These are phyloP conservation scores for Pseudochirops cupreus DNA, from an alignment of 2,797 vertebrate genomes.

Conservation along the genomic window DNA sequence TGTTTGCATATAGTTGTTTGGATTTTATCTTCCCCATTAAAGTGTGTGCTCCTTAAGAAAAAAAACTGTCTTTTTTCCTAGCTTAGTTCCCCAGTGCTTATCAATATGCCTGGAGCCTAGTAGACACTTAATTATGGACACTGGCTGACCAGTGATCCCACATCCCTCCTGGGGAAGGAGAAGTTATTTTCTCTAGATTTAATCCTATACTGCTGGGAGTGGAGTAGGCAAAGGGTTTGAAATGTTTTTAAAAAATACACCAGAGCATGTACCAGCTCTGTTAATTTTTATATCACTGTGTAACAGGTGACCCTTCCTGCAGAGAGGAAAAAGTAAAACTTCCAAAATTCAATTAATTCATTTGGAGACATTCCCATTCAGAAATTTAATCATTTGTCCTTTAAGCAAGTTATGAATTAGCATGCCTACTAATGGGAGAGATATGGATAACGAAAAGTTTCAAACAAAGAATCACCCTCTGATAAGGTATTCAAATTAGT, in stretches of 20 bases:
- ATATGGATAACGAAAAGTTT: neutral
- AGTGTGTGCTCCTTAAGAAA: neutral
- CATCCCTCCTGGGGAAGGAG: neutral
- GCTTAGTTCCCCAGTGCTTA: neutral
- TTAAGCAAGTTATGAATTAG: neutral
- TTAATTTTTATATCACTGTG: neutral
- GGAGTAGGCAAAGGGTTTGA: no score
- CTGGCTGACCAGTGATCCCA: neutral
- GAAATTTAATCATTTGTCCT: neutral
- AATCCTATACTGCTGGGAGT: neutral
- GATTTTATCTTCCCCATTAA: neutral
- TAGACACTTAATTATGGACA: no score
- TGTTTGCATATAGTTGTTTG: neutral
- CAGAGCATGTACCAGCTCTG: neutral
- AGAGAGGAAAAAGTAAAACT: neutral
- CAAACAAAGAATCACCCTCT: neutral
- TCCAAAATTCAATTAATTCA: neutral
- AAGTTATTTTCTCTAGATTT: neutral
- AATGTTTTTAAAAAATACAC: neutral
- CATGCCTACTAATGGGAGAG: neutral
- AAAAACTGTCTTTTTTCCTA: neutral
- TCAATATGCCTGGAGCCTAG: neutral
- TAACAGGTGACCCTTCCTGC: neutral
- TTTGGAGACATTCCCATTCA: neutral
- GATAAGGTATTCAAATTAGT: neutral